Evolutionary conservation across 2,797 vertebrate genomes (phyloP).

Genomic region (Clarias laeviceps): DNA sequence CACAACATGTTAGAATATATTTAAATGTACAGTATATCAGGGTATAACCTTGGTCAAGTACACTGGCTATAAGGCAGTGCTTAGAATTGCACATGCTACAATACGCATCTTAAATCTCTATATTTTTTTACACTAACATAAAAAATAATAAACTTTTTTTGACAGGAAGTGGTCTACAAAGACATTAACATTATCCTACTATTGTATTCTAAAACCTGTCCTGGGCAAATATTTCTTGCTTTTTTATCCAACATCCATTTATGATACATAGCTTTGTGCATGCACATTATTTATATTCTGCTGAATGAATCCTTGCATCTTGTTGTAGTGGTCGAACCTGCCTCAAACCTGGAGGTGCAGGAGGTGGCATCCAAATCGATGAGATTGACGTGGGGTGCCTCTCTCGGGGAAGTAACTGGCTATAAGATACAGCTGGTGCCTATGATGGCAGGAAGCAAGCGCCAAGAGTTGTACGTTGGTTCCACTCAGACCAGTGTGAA

Average conservation of each 20-base stretch:
- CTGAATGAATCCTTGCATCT: not conserved
- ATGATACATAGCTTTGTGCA: not conserved
- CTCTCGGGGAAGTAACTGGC: conserved; percentile 82
- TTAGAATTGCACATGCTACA: not conserved
- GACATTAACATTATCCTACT: not conserved
- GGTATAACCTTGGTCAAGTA: not conserved
- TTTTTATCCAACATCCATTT: not conserved
- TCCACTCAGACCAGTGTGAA: conserved; percentile 78
- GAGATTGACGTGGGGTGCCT: conserved; percentile 83
- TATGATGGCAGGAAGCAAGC: conserved; percentile 80
- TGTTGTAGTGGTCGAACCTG: conserved; percentile 83
- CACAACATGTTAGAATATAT: not conserved
- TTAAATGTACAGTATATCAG: not conserved
- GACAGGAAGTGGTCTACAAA: not conserved
- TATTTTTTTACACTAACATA: not conserved
- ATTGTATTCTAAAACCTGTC: not conserved
- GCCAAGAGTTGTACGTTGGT: conserved; percentile 84
- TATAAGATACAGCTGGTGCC: conserved; percentile 89
- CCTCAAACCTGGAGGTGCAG: conserved; percentile 83
- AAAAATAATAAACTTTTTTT: not conserved
- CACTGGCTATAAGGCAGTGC: not conserved
- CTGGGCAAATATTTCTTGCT: not conserved
- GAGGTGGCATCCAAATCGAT: conserved; percentile 89
- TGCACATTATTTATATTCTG: not conserved
- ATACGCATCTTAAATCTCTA: not conserved